phyloP scores from a whole-genome alignment of 2,888 invertebrate species.

The Thumatha senex region DNA sequence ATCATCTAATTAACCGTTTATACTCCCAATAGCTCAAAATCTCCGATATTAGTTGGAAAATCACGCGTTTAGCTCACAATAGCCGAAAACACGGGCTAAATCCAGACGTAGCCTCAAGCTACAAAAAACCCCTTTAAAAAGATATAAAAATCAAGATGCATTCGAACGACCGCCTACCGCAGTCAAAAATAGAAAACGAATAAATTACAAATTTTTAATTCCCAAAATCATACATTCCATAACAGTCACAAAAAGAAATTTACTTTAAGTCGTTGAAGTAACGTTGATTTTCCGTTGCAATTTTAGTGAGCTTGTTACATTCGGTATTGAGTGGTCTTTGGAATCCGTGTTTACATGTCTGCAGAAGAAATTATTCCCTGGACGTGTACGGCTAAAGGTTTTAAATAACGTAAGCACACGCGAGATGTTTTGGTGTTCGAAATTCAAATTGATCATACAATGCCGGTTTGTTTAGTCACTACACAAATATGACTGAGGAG shows the following conservation, averaged over 20 bases:
- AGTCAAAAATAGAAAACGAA: constrained; percentile 77
- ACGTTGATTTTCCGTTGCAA: constrained; percentile 11
- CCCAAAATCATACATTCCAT: constrained; percentile 11
- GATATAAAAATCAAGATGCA: constrained; percentile 65
- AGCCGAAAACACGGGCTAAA: constrained; percentile 75
- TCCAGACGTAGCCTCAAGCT: constrained; percentile 64
- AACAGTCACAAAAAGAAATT: constrained; percentile 8
- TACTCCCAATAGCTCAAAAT: constrained; percentile 15
- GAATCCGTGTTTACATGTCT: constrained; percentile 69
- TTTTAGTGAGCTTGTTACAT: constrained; percentile 17
- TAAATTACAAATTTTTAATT: constrained; percentile 30
- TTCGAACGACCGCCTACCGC: constrained; percentile 81
- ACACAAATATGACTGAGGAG: constrained; percentile 12
- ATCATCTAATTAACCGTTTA: constrained; percentile 12
- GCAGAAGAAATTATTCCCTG: constrained; percentile 68
- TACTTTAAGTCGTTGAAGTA: constrained; percentile 2
- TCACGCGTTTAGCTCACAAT: constrained; percentile 65
- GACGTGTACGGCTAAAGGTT: constrained; percentile 55
- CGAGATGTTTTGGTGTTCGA: constrained; percentile 40
- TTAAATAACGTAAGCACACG: constrained; percentile 55
- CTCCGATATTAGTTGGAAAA: constrained; percentile 56
- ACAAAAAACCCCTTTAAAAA: constrained; percentile 68
- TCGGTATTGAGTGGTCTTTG: constrained; percentile 9
- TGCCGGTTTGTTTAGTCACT: constrained; percentile 20
- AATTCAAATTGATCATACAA: constrained; percentile 31